Percentiles rank a stretch among this genome's conserved stretches.
Conservation (phyloP, 2,888 invertebrate genomes). For the Silvanus unidentatus region DNA sequence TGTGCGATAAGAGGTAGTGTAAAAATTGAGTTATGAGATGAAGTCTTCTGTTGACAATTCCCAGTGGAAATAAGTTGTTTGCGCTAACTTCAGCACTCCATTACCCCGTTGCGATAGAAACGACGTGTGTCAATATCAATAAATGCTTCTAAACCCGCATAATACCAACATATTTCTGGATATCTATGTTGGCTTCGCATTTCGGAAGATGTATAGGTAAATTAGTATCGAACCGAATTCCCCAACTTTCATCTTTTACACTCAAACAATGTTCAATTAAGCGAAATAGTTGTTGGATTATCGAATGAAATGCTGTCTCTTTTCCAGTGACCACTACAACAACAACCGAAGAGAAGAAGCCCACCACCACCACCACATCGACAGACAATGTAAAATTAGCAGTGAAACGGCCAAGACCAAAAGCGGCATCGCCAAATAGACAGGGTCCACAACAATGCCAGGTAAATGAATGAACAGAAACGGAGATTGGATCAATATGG, state of each 20-base stretch:
- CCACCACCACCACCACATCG: conserved; percentile 32
- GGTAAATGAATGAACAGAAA: too few species aligned
- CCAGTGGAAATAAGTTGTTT: conserved; percentile 47
- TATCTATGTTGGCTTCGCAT: background rate
- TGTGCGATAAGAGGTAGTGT: conserved; percentile 35
- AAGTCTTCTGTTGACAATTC: conserved; percentile 46
- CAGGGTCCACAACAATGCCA: conserved; percentile 91
- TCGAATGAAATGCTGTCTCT: too few species aligned
- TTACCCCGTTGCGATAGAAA: conserved; percentile 36
- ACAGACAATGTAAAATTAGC: conserved; percentile 54
- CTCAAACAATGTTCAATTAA: background rate
- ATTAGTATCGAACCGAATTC: background rate
- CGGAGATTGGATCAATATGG: too few species aligned
- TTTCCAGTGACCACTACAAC: conserved; percentile 43
- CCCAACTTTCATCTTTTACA: background rate
- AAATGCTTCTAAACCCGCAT: conserved; percentile 32
- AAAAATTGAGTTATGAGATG: conserved; percentile 48
- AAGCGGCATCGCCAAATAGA: conserved; percentile 82
- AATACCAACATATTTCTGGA: conserved; percentile 10
- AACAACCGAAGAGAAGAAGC: conserved; percentile 49
- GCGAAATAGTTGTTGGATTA: too few species aligned
- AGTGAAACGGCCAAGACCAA: conserved; percentile 69
- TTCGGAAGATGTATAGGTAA: too few species aligned
- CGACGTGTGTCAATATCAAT: conserved; percentile 43
- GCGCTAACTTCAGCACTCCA: conserved; percentile 42